phyloP scores from a whole-genome alignment of 2,797 vertebrate species.

The Limnodromus scolopaceus region DNA sequence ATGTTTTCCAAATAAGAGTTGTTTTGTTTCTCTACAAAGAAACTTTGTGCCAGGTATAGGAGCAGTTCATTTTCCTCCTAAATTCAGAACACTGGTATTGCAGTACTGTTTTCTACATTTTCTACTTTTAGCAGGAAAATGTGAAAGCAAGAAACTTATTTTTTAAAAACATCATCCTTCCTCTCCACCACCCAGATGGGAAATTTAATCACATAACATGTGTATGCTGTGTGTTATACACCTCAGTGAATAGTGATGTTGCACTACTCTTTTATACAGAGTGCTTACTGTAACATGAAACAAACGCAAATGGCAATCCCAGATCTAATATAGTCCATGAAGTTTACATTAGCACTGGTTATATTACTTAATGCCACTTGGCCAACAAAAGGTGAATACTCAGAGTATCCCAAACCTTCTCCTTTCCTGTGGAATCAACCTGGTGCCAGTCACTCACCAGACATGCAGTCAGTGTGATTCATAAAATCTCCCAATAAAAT shows the following conservation, averaged over 20 bases:
- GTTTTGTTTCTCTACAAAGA: not conserved
- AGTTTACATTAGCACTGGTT: not conserved
- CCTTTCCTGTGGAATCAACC: not conserved
- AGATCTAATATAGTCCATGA: accelerated
- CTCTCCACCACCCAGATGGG: not conserved
- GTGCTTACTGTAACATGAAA: not conserved
- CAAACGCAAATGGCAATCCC: not conserved
- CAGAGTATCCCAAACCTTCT: not conserved
- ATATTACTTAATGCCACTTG: not conserved
- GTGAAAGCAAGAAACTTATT: not conserved
- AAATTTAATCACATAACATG: not conserved
- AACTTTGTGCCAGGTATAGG: not conserved
- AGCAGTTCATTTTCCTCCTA: not conserved
- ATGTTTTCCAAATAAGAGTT: not conserved
- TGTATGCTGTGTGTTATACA: not conserved
- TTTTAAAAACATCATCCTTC: not conserved
- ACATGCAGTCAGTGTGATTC: not conserved
- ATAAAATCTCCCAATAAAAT: not conserved
- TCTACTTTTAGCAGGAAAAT: not conserved
- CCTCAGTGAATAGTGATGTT: not conserved
- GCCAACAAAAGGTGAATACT: not conserved
- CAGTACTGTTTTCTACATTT: not conserved
- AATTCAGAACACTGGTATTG: not conserved
- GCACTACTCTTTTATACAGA: not conserved
- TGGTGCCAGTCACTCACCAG: not conserved